Evolutionary conservation across 2,113 vertebrate genomes (phyloP).

Genomic region (Megaceryle maxima): DNA sequence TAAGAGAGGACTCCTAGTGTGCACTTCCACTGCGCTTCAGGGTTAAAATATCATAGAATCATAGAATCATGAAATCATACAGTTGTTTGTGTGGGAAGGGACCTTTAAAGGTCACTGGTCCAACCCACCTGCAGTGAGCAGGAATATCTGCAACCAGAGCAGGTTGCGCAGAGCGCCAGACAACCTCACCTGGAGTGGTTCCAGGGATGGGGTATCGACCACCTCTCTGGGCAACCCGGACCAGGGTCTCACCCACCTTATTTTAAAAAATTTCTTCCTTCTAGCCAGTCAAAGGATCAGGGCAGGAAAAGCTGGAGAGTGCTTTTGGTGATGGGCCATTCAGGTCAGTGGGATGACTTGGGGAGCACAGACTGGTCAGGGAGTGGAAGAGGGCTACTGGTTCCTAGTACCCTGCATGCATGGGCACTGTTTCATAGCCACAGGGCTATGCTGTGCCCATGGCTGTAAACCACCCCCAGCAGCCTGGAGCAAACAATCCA

Average conservation of each 20-base stretch:
- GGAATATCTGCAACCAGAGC: not conserved
- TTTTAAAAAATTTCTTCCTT: not conserved
- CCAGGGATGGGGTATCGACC: not conserved
- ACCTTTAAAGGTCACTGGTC: not conserved
- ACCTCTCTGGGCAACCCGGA: not conserved
- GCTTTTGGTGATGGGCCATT: rapidly evolving
- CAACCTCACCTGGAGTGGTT: not conserved
- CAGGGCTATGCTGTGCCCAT: not conserved
- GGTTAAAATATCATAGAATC: not conserved
- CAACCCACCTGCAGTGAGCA: not conserved
- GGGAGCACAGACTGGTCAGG: not conserved
- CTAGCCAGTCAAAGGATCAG: not conserved
- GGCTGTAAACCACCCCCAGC: not conserved
- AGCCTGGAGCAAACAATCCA: not conserved
- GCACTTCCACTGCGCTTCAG: not conserved
- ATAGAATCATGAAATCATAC: not conserved
- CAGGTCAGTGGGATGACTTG: not conserved
- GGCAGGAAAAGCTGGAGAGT: not conserved
- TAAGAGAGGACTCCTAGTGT: too few relatives aligned
- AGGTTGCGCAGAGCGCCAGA: not conserved
- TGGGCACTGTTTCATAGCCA: not conserved
- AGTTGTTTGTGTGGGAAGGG: not conserved
- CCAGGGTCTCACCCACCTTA: not conserved
- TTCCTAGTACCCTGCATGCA: rapidly evolving
- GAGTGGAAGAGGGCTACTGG: not conserved